Percentiles rank a stretch among this genome's conserved stretches.
Conservation (phyloP, 2,113 vertebrate species). For the Mastomys coucha region DNA sequence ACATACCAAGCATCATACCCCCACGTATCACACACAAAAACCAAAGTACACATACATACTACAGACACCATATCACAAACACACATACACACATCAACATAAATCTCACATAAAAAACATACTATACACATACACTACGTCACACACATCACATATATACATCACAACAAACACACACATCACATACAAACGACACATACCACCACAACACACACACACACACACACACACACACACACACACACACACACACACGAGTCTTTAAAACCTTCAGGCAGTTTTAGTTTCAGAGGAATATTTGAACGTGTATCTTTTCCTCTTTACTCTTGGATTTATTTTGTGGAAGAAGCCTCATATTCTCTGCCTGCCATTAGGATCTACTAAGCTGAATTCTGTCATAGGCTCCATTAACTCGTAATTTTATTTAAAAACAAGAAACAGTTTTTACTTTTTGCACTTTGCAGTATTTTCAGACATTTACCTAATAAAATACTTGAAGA, state of each 20-base stretch:
- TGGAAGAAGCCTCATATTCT: not conserved
- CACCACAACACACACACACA: not conserved
- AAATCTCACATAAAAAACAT: not conserved
- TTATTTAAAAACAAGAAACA: not conserved
- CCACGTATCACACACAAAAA: not conserved
- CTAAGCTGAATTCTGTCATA: not conserved
- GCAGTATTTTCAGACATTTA: constrained; percentile 56
- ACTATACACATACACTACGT: not conserved
- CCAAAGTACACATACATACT: not conserved
- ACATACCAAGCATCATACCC: too few species aligned
- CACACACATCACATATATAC: not conserved
- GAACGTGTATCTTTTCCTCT: not conserved
- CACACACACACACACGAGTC: not conserved
- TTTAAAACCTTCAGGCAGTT: constrained; percentile 59
- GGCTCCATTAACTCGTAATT: not conserved
- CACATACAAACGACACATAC: not conserved
- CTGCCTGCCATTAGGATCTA: not conserved
- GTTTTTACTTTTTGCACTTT: not conserved
- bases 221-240: too few species aligned
- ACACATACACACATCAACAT: not conserved
- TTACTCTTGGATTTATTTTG: not conserved
- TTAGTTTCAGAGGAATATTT: constrained; percentile 10
- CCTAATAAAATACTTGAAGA: constrained; percentile 60
- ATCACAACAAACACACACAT: too few species aligned
- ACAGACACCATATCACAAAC: not conserved